phyloP scores from a whole-genome alignment of 2,113 vertebrate genomes.

The Zeus faber region DNA sequence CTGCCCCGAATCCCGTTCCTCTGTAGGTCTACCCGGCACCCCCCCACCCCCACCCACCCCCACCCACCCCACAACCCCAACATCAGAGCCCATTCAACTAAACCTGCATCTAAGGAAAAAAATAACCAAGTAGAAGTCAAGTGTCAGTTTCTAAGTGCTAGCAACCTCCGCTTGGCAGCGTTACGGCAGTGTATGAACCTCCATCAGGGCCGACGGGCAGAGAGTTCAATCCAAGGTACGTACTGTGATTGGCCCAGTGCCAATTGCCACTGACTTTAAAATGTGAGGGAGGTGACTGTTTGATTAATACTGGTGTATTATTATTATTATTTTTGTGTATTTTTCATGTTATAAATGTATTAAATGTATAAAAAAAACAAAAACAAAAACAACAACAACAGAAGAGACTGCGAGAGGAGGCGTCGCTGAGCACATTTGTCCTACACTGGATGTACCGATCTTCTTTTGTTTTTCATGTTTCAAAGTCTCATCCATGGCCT shows the following conservation, averaged over 20 bases:
- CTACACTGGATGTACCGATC: conserved; percentile 78
- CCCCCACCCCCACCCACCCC: not conserved
- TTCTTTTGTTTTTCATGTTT: conserved; percentile 28
- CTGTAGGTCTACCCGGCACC: conserved; percentile 6
- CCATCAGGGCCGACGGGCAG: conserved; percentile 54
- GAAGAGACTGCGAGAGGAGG: conserved; percentile 66
- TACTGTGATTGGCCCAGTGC: conserved; percentile 39
- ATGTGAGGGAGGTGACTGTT: conserved; percentile 52
- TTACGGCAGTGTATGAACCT: conserved; percentile 44
- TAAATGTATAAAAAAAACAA: conserved; percentile 65
- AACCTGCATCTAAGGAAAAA: conserved; percentile 47
- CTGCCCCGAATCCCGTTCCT: conserved; percentile 23
- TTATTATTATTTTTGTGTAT: conserved; percentile 51
- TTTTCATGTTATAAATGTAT: conserved; percentile 74
- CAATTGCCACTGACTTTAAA: conserved; percentile 37
- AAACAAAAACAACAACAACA: conserved; percentile 52
- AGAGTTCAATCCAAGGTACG: conserved; percentile 53
- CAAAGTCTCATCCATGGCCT: conserved; percentile 8
- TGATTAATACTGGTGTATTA: conserved; percentile 67
- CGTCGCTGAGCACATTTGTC: conserved; percentile 72
- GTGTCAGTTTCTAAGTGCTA: conserved; percentile 49
- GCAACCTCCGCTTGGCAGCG: conserved; percentile 41
- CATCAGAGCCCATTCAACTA: conserved; percentile 4
- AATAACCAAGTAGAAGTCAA: conserved; percentile 11
- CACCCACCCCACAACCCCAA: not conserved